Evolutionary conservation across 2,113 vertebrate species (phyloP), one percentile per base, ranked within the genome.

Genomic region (Fregata magnificens): DNA sequence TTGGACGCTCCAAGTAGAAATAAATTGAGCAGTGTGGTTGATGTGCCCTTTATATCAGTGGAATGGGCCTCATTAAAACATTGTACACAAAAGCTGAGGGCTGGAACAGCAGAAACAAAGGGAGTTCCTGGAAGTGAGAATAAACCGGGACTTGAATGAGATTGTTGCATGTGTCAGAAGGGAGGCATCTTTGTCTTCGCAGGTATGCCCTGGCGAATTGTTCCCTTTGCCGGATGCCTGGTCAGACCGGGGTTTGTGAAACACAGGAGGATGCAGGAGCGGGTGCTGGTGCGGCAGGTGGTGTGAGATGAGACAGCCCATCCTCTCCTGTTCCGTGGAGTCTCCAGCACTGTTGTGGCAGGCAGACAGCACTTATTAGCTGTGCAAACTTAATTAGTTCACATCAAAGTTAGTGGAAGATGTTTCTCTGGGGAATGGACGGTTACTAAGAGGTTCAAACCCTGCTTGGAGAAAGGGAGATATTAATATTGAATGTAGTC

Each of bases 381-480:
- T 97, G 96, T 95, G 97, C 96, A 97, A 86, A 96, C 97, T 86
- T 97, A 95, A 98, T 98, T 97, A 98, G 92, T 94, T 96, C 90
- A 78, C 94, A 86, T 97, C 95, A 93, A 92, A 97, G 96, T 96
- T 96, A 94, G 78, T 90, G 96, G 96, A 95, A 95, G 84, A 80
- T 17, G 3, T 91, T 83, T 94, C 97, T 97, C 97, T 20, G 20
- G 85, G 96, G 97, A 97, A 81, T 84, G 56, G 78, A 76, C 76
- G 62, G 91, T 96, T 88, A 95, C 93, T 71, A 63, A 59, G 94
- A 95, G 91, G 93, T 67, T 92, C 55, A 58, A 79, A 74, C 70
- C 62, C 58, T 72, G 73, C 62, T 31, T 89, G 29, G 52, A 92
- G 92, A 88, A 88, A 84, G 59, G 86, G 40, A 69, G 63, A 32